Base-by-base conservation (phyloP, 1,140 invertebrate species). In the Brachionus manjavacas region DNA sequence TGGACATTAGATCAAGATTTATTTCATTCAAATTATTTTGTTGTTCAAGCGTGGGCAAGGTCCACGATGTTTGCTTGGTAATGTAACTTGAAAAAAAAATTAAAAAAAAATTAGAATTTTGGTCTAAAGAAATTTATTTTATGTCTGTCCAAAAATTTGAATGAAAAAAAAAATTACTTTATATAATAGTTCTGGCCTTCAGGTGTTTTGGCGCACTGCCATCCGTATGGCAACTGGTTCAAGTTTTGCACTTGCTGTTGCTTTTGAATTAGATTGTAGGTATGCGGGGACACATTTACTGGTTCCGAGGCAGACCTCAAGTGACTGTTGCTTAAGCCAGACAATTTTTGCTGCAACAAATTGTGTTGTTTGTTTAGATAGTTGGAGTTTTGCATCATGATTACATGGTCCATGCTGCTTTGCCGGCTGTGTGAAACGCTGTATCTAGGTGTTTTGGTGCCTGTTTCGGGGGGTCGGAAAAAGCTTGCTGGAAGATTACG, bases 241-340 rank as follows among this genome's bases (percentile, higher is more conserved):
- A 72, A 9, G 41, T 39, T 41, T n/a, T 72, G 68, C 12, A 11
- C 16, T 11, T 74, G 70, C 16, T 74, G 70, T 11, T 76, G 39
- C 25, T 76, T 43, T 25, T 76, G 79, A 43, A 43, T 81, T 16
- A 68, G 35, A 64, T 81, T 64, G 25, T 64, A 60, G 52, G 79
- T 20, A 14, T 64, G 35, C 12, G 79, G 79, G 0, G 52, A 60
- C 3, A 81, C 41, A 35, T 81, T 60, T 14, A 81, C 79, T 20
- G 79, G 79, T 64, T 81, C 79, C 7, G 79, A 81, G 4, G 39
- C 64, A 64, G 79, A 81, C 39, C 79, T 81, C n/a, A 81, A 64
- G 39, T 81, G 79, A 46, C 64, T 81, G 28, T 12, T 35, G 14
- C 35, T 76, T 23, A 76, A 76, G 20, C 43, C 23, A 4, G 72